These are phyloP conservation scores for Zapus hudsonius DNA, from an alignment of 2,113 vertebrate genomes.

Conservation along the genomic window DNA sequence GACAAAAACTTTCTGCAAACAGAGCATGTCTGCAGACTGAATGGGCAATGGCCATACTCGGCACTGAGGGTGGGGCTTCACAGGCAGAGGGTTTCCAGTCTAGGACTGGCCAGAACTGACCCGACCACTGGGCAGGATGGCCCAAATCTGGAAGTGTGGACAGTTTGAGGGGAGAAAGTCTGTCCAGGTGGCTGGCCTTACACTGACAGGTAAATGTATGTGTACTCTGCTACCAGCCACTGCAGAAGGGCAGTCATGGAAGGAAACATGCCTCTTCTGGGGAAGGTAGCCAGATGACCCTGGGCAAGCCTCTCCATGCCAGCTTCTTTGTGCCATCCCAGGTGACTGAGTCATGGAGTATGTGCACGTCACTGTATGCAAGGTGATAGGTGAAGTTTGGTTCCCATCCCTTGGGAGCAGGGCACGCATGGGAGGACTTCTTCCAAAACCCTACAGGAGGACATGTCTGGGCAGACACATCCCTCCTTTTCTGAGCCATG, in stretches of 20 bases:
- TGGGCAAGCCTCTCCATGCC: fast-evolving
- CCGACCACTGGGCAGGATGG: fast-evolving
- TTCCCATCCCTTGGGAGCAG: fast-evolving
- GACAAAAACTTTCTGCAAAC: not conserved
- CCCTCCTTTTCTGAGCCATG: fast-evolving
- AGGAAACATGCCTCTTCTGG: too few species aligned
- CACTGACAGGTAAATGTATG: fast-evolving
- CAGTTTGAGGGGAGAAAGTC: fast-evolving
- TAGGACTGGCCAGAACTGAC: fast-evolving
- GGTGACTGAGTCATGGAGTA: fast-evolving
- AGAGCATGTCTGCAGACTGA: not conserved
- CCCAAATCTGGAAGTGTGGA: fast-evolving
- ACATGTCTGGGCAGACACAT: not conserved
- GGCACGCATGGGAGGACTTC: fast-evolving
- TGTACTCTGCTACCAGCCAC: too few species aligned
- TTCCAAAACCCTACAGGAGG: not conserved
- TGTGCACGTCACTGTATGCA: fast-evolving
- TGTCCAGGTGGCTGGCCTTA: fast-evolving
- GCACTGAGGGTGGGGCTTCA: not conserved
- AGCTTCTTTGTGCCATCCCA: not conserved
- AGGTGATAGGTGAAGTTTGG: fast-evolving
- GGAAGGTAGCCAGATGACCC: not conserved
- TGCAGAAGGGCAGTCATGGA: fast-evolving
- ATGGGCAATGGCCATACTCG: fast-evolving
- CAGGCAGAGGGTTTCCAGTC: fast-evolving